These are phyloP conservation scores for Torymus auratus DNA, from an alignment of 2,888 invertebrate genomes.

Conservation along the genomic window DNA sequence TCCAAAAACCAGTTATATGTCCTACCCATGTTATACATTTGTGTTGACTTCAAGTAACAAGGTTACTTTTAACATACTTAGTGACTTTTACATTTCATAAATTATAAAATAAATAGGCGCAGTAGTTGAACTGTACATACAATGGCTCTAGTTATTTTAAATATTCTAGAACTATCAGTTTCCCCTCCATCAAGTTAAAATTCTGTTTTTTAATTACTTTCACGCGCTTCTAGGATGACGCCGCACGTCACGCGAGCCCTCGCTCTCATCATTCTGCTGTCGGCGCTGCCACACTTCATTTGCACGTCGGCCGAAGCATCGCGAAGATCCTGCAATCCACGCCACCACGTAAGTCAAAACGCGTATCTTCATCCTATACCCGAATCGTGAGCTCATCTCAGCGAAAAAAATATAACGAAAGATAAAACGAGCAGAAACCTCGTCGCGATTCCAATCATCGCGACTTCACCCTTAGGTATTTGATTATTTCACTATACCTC, in stretches of 20 bases:
- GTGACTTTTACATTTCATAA: too few relatives aligned
- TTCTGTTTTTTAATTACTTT: too few relatives aligned
- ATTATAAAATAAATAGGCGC: too few relatives aligned
- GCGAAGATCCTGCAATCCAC: conserved; percentile 24
- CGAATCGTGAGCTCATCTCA: neutral
- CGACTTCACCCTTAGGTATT: conserved; percentile 12
- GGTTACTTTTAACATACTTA: too few relatives aligned
- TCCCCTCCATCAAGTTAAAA: too few relatives aligned
- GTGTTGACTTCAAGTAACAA: too few relatives aligned
- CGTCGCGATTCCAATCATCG: conserved; percentile 26
- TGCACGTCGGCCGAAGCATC: conserved; percentile 1
- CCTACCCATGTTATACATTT: too few relatives aligned
- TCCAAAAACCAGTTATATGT: too few relatives aligned
- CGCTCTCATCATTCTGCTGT: neutral
- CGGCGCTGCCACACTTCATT: neutral
- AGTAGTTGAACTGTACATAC: too few relatives aligned
- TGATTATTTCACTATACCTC: conserved; percentile 49
- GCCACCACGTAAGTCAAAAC: conserved; percentile 24
- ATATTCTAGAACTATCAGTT: too few relatives aligned
- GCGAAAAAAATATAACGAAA: neutral
- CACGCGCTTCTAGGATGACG: neutral
- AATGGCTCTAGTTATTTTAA: too few relatives aligned
- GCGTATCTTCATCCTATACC: neutral
- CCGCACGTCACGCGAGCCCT: neutral
- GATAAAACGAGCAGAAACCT: neutral